Evolutionary conservation across 2,888 invertebrate genomes (phyloP).

Genomic region (Alitta virens): DNA sequence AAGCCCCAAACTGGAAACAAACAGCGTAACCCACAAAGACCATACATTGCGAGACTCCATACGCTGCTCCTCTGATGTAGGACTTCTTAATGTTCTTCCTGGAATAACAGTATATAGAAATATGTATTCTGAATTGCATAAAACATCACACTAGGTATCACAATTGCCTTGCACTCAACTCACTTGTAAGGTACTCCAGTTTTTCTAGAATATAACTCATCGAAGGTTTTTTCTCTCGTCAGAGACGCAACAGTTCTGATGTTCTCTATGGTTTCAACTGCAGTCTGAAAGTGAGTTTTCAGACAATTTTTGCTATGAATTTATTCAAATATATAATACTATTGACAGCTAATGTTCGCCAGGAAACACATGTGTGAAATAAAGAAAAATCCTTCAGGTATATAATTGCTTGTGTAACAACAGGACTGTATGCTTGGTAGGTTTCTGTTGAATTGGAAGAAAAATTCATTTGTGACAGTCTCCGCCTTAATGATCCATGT

Average conservation of each 20-base stretch:
- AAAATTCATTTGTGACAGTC: no score
- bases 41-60: constrained; percentile 59
- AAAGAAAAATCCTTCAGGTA: no score
- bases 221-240: constrained; percentile 43
- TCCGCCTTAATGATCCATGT: no score
- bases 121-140: background rate
- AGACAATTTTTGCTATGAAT: no score
- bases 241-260: constrained; percentile 52
- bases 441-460: no score
- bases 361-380: no score
- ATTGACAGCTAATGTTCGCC: no score
- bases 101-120: background rate
- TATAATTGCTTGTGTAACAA: no score
- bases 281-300: constrained; percentile 34
- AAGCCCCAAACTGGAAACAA: constrained; percentile 61
- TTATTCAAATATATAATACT: no score
- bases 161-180: background rate
- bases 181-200: constrained; percentile 40
- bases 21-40: constrained; percentile 63
- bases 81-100: constrained; percentile 30
- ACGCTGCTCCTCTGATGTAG: constrained; percentile 43
- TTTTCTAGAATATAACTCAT: constrained; percentile 32
- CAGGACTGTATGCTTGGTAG: no score
- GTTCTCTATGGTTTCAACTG: constrained; percentile 51
- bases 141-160: background rate